phyloP scores from a whole-genome alignment of 2,888 invertebrate genomes.

The Dryocosmus kuriphilus region DNA sequence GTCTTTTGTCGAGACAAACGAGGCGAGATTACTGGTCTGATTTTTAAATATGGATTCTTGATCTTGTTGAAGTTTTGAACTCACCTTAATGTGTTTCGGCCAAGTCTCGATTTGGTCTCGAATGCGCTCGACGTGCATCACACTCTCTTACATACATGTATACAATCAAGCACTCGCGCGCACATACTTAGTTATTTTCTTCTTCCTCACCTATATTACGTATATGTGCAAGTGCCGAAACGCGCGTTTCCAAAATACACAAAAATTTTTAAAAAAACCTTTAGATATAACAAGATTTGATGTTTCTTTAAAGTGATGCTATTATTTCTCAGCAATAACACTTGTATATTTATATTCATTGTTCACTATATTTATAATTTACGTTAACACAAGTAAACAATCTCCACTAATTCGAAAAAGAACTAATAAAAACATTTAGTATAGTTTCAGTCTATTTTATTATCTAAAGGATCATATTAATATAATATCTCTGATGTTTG shows the following conservation, averaged over 20 bases:
- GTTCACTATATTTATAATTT: slow-evolving; percentile 1
- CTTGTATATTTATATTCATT: slow-evolving; percentile 24
- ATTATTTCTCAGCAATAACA: slow-evolving; percentile 37
- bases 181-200: slow-evolving; percentile 43
- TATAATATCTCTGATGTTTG: not conserved
- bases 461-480: not conserved
- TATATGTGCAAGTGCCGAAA: slow-evolving; percentile 71
- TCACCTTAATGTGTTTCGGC: no score
- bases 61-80: no score
- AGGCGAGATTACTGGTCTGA: no score
- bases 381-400: slow-evolving; percentile 25
- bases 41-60: no score
- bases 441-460: slow-evolving; percentile 3
- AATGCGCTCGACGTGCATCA: no score
- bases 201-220: slow-evolving; percentile 63
- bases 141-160: slow-evolving; percentile 47
- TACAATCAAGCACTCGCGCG: slow-evolving; percentile 39
- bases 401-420: not conserved
- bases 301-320: slow-evolving; percentile 45
- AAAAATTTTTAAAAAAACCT: slow-evolving; percentile 66
- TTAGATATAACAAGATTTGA: slow-evolving; percentile 58
- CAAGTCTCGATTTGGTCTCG: no score
- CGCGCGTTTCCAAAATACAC: no score
- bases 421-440: slow-evolving; percentile 23
- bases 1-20: no score